A percentile compares a stretch with the other conserved stretches of the same genome.
These are phyloP conservation scores for Xestoiulus laeticollis DNA, from an alignment of 2,888 invertebrate genomes.

Conservation along the genomic window DNA sequence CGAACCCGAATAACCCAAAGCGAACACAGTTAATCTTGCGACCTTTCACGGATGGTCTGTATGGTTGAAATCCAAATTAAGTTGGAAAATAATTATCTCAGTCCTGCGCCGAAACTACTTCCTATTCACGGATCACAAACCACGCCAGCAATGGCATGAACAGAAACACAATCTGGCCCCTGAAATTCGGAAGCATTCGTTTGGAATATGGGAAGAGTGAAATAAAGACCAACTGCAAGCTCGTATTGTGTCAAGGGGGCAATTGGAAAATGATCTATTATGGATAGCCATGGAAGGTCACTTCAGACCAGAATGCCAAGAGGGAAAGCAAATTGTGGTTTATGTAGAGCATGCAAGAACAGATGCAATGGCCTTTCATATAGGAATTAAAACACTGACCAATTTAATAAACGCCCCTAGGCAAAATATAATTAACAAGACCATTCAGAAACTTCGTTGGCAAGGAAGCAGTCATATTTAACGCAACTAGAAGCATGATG, in stretches of 20 bases:
- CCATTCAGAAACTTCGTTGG: background rate
- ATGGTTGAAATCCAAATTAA: background rate
- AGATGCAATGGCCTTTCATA: background rate
- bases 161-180: background rate
- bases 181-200: background rate
- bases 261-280: slow-evolving; percentile 26
- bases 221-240: background rate
- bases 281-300: slow-evolving; percentile 12
- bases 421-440: slow-evolving; percentile 1
- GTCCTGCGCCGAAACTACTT: background rate
- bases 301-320: background rate
- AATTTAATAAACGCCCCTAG: background rate
- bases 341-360: background rate
- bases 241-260: background rate
- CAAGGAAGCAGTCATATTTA: background rate
- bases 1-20: background rate
- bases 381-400: background rate
- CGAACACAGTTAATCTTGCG: background rate
- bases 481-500: background rate
- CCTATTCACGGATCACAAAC: slow-evolving; percentile 18
- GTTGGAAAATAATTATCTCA: slow-evolving; percentile 26
- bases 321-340: slow-evolving; percentile 8
- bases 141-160: background rate
- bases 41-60: background rate
- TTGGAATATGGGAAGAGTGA: background rate